Conservation (phyloP, 2,113 vertebrate species). For the Bubo bubo region DNA sequence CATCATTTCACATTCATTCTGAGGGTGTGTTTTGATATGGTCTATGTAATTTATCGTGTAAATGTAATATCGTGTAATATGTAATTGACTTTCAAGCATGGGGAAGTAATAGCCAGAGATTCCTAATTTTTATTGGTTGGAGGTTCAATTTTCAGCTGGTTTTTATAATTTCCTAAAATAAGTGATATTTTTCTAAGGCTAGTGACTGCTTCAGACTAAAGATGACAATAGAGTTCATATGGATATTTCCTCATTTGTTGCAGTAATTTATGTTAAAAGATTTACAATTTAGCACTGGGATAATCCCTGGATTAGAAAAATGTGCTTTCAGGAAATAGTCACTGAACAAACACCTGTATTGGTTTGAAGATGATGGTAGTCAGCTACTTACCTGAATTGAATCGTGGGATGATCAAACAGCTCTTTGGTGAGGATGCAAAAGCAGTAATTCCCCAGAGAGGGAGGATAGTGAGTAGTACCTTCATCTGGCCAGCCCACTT, state of each 20-base stretch:
- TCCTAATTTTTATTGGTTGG: background rate
- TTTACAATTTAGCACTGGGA: background rate
- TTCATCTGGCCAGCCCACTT: background rate
- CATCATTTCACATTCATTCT: background rate
- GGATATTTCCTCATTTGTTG: background rate
- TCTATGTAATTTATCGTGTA: background rate
- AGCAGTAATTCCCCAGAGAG: background rate
- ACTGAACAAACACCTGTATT: background rate
- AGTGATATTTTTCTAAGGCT: background rate
- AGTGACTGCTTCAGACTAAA: background rate
- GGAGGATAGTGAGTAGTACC: background rate
- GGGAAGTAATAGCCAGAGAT: background rate
- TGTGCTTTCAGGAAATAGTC: background rate
- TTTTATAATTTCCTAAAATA: background rate
- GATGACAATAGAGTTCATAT: background rate
- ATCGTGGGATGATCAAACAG: background rate
- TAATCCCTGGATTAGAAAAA: background rate
- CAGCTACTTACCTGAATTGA: background rate
- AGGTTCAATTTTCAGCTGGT: background rate
- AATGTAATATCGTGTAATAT: background rate
- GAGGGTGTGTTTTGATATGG: background rate
- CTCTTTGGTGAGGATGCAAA: background rate
- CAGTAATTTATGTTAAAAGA: background rate
- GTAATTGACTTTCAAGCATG: background rate
- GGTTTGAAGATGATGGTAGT: background rate